A percentile compares a stretch with the other conserved stretches of the same genome.
Evolutionary conservation across 2,797 vertebrate species (phyloP).

Genomic region (Enteromius unitaeniatus): DNA sequence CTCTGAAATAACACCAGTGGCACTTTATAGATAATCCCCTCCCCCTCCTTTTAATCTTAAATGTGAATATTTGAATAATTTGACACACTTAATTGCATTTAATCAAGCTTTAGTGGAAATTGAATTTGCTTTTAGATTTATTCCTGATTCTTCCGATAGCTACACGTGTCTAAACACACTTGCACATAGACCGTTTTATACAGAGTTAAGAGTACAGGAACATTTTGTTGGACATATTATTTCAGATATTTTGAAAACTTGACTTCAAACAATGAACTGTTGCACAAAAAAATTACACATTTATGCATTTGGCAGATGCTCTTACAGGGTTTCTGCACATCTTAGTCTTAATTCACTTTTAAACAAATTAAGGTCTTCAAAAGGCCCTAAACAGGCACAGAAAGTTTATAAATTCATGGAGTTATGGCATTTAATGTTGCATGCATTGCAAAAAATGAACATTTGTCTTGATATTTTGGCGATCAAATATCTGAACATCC

Average conservation of each 20-base stretch:
- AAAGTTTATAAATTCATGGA: not conserved
- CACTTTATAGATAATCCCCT: not conserved
- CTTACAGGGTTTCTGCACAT: not conserved
- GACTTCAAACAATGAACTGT: not conserved
- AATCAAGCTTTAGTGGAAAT: constrained; percentile 18
- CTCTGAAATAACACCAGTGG: constrained; percentile 71
- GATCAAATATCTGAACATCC: not conserved
- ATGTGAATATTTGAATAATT: not conserved
- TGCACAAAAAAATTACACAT: constrained; percentile 3
- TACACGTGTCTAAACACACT: not conserved
- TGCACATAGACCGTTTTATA: not conserved
- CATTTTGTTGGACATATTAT: not conserved
- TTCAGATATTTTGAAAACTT: not conserved
- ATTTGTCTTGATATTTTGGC: not conserved
- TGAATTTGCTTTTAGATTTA: constrained; percentile 2
- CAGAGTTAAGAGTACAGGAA: not conserved
- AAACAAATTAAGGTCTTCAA: not conserved
- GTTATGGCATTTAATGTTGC: not conserved
- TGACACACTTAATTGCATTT: constrained; percentile 2
- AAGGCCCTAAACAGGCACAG: not conserved
- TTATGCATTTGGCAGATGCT: constrained; percentile 15
- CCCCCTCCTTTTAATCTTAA: not conserved
- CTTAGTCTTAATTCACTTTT: not conserved
- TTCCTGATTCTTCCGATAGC: constrained; percentile 34
- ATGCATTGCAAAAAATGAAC: not conserved